Evolutionary conservation across 2,113 vertebrate species (phyloP), one percentile per base, ranked within the genome.

Genomic region (Bambusicola thoracicus): DNA sequence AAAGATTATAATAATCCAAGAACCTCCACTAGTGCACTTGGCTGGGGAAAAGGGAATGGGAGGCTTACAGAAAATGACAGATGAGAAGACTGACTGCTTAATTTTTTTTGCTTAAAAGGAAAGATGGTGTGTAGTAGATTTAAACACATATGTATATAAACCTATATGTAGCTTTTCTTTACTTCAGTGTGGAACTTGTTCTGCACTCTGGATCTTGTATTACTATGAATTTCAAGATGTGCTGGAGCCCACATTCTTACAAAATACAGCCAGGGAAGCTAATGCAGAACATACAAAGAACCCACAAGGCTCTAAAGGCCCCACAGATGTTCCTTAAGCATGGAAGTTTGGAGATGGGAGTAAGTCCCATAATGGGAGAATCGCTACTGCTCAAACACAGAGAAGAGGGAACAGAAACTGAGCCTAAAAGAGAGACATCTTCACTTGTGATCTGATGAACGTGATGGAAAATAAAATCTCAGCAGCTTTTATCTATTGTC

Each of bases 41-140:
- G 65, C 12, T 69, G 76, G 44, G 91, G 80, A 58, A 34, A 73
- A 72, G 4, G 0, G 58, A 13, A 24, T 0, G 1, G n/a, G 3
- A 32, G 16, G 8, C 65, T 96, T 72, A 56, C 87, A 97, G 85
- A 92, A 97, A 94, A 49, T 95, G 96, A 94, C 87, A 43, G 90
- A 92, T 95, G 74, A 95, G 88, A 96, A 97, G 85, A 96, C 95
- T 95, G 73, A 79, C 61, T 92, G 96, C 95, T 97, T 97, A 95
- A 98, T 97, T 97, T 97, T 97, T 96, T 93, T 87, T 92, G 86
- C 90, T 97, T 96, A 92, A 97, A 95, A 93, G 85, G 48, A 94
- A 94, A 90, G 91, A 89, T 27, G 63, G 72, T 75, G 55, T 97
- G 95, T 81, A 93, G 80, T 91, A 94, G 85, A 92, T 96, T 97